Conservation (phyloP, 2,797 vertebrate species). For the Eulemur rubriventer region DNA sequence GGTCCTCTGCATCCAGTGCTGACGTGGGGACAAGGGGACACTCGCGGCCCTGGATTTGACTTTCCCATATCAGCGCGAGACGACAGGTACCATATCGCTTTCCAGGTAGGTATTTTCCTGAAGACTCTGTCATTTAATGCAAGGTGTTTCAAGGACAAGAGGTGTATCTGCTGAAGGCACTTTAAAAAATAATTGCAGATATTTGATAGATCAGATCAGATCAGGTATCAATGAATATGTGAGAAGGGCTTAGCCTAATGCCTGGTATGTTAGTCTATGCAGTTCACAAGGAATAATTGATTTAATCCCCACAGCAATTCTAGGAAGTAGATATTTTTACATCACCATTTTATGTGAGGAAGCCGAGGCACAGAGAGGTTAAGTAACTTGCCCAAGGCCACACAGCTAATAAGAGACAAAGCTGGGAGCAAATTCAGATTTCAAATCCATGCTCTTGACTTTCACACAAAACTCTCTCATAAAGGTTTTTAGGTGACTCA, state of each 20-base stretch:
- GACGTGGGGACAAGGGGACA: accelerated
- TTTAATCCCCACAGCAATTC: not conserved
- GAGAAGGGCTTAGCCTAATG: not conserved
- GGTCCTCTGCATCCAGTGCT: not conserved
- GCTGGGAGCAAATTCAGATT: not conserved
- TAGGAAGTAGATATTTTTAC: not conserved
- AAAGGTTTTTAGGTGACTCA: not conserved
- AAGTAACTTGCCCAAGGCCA: not conserved
- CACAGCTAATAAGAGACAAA: not conserved
- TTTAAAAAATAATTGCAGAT: not conserved
- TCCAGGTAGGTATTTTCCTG: not conserved
- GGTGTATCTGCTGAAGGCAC: not conserved
- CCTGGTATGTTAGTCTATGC: not conserved
- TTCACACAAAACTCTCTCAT: not conserved
- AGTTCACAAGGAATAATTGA: not conserved
- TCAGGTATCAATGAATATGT: not conserved
- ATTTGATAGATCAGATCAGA: not conserved
- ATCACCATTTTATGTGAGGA: not conserved
- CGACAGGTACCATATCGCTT: not conserved
- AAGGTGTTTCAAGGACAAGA: not conserved
- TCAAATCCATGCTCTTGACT: not conserved
- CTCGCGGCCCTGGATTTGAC: not conserved
- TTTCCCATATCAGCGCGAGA: not conserved
- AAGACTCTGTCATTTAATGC: not conserved
- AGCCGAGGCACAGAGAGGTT: not conserved